Conservation (phyloP, 2,888 invertebrate species). For the Anagyrus pseudococci region DNA sequence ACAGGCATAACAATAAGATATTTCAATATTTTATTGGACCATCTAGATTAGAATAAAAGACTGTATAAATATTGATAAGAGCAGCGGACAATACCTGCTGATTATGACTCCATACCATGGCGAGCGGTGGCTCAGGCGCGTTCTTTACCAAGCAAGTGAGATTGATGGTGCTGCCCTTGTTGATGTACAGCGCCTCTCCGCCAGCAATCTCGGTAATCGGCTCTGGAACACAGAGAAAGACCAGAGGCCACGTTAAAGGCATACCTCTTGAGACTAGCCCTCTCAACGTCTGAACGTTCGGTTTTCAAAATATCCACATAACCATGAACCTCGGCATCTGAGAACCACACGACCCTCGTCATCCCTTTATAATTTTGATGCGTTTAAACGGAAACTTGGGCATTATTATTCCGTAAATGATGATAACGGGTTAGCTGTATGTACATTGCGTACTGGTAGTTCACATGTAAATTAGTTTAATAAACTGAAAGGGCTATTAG, state of each 20-base stretch:
- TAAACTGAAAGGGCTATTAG: no score
- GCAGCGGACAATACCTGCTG: conserved; percentile 60
- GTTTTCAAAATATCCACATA: no score
- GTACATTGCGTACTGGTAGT: no score
- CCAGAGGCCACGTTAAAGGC: conserved; percentile 14
- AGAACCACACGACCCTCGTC: not conserved
- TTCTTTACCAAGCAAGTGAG: conserved; percentile 82
- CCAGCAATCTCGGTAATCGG: conserved; percentile 82
- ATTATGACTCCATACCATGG: conserved; percentile 84
- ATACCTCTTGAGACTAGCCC: not conserved
- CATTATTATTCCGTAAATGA: no score
- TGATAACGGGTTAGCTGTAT: no score
- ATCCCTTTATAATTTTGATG: not conserved
- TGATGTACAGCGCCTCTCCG: conserved; percentile 81
- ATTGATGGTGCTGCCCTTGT: conserved; percentile 86
- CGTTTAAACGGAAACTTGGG: not conserved
- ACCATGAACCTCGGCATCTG: no score
- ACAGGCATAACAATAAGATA: no score
- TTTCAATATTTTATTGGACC: no score
- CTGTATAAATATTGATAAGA: no score
- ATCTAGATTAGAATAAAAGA: no score
- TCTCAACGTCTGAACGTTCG: no score
- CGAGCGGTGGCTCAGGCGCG: conserved; percentile 81
- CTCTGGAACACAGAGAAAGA: conserved; percentile 65
- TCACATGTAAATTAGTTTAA: no score